Evolutionary conservation across 2,888 invertebrate species (phyloP).

Genomic region (Allophyes oxyacanthae): DNA sequence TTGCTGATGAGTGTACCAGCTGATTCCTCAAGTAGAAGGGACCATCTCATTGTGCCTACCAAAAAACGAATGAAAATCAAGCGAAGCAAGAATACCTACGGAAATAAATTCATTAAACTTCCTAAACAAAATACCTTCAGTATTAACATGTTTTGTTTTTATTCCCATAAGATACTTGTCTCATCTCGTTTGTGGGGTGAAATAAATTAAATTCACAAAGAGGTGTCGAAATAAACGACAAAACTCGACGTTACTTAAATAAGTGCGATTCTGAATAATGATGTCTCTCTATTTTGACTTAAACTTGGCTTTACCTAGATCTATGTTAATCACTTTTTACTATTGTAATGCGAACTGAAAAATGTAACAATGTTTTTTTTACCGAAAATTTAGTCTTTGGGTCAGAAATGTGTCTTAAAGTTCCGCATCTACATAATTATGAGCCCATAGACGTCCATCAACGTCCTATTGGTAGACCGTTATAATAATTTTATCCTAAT

Average conservation of each 20-base stretch:
- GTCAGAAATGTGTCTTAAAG: too few relatives aligned
- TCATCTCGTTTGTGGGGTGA: conserved; percentile 65
- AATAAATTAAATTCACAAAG: conserved; percentile 77
- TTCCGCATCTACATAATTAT: too few relatives aligned
- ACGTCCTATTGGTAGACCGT: too few relatives aligned
- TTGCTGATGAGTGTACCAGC: too few relatives aligned
- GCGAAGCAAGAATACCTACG: background rate
- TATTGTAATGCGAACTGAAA: too few relatives aligned
- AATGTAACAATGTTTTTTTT: too few relatives aligned
- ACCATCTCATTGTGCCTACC: background rate
- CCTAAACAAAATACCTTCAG: conserved; percentile 7
- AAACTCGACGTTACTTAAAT: conserved; percentile 55
- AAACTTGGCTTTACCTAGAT: too few relatives aligned
- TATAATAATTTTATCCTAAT: too few relatives aligned
- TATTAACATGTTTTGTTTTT: conserved; percentile 16
- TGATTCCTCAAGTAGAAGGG: too few relatives aligned
- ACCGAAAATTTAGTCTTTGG: too few relatives aligned
- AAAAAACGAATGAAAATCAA: background rate
- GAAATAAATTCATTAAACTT: conserved; percentile 10
- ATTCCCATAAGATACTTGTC: conserved; percentile 58
- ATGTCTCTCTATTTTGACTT: background rate
- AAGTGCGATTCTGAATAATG: conserved; percentile 31
- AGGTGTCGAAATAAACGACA: conserved; percentile 62
- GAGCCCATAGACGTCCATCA: too few relatives aligned
- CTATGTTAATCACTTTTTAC: too few relatives aligned